These are phyloP conservation scores for Abramis brama DNA, from an alignment of 2,113 vertebrate species.

Conservation along the genomic window DNA sequence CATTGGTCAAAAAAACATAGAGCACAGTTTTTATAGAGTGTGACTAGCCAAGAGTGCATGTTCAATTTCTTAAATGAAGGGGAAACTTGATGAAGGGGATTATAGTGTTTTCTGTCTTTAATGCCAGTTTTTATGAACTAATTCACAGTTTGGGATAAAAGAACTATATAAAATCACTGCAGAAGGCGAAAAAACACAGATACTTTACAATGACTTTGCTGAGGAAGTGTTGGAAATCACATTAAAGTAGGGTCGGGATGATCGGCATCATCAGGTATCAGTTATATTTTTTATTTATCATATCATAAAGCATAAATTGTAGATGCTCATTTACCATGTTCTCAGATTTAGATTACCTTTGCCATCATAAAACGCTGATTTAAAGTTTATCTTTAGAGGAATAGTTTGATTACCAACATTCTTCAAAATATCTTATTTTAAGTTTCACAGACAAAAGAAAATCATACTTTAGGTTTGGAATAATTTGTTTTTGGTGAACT, in stretches of 20 bases:
- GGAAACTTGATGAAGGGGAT: not conserved
- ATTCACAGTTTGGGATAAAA: not conserved
- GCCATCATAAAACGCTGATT: not conserved
- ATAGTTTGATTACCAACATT: not conserved
- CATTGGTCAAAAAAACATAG: conserved; percentile 11
- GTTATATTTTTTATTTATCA: not conserved
- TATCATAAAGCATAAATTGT: not conserved
- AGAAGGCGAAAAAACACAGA: not conserved
- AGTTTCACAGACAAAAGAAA: not conserved
- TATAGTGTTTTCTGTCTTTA: conserved; percentile 14
- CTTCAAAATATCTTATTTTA: not conserved
- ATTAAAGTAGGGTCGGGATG: not conserved
- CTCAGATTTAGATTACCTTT: not conserved
- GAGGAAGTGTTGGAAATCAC: not conserved
- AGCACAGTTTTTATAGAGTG: not conserved
- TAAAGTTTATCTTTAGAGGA: not conserved
- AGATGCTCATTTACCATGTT: not conserved
- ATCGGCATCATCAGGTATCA: not conserved
- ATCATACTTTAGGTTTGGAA: not conserved
- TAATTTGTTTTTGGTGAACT: not conserved
- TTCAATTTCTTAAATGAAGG: not conserved
- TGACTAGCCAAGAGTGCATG: not conserved
- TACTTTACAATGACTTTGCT: not conserved
- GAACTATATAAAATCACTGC: not conserved
- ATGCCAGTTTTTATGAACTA: not conserved